A percentile compares a stretch with the other conserved stretches of the same genome.
Conservation (phyloP, 2,113 vertebrate genomes). For the Callospermophilus lateralis region DNA sequence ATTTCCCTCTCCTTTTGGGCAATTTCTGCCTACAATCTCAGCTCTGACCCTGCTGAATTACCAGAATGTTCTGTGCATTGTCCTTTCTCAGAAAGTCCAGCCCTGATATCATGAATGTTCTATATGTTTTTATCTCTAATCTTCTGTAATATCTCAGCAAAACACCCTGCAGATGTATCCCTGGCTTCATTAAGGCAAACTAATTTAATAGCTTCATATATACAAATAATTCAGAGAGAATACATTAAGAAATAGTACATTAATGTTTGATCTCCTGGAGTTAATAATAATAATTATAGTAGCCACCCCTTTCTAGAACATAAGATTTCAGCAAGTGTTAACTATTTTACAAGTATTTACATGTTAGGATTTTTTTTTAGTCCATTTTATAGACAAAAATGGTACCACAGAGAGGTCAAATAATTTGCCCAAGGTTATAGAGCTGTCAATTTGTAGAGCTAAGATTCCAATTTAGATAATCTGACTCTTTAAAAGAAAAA, state of each 20-base stretch:
- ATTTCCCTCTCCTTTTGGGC: neutral
- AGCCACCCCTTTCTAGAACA: neutral
- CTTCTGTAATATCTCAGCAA: neutral
- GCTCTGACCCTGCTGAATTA: neutral
- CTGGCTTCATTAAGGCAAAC: neutral
- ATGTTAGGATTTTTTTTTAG: neutral
- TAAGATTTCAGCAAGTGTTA: neutral
- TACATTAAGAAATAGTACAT: neutral
- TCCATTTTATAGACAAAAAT: conserved; percentile 11
- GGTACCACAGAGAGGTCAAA: neutral
- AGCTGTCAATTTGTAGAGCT: neutral
- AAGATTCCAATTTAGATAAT: neutral
- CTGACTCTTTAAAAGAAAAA: neutral
- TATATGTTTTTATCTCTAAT: neutral
- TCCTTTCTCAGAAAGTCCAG: neutral
- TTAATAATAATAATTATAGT: neutral
- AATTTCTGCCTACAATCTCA: neutral
- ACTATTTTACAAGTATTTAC: neutral
- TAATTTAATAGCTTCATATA: neutral
- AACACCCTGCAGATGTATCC: neutral
- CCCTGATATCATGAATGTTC: neutral
- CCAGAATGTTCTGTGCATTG: neutral
- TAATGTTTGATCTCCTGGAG: neutral
- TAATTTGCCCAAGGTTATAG: neutral
- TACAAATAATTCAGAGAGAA: neutral